These are phyloP conservation scores for Hippocampus comes DNA, from an alignment of 2,113 vertebrate genomes.

Conservation along the genomic window DNA sequence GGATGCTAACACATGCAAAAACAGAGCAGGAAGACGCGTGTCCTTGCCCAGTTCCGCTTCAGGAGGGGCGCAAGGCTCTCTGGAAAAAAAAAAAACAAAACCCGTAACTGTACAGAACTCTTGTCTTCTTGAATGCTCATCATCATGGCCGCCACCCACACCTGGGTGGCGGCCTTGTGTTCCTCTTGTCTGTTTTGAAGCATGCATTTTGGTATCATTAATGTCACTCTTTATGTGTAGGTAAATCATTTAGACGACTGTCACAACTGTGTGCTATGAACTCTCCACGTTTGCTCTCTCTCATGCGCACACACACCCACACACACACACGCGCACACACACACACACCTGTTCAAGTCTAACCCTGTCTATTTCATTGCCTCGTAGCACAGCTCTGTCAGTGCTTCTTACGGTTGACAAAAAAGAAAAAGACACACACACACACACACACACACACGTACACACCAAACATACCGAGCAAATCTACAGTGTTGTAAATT, in stretches of 20 bases:
- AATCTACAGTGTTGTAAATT: slow-evolving; percentile 55
- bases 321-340: slow-evolving; percentile 27
- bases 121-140: slow-evolving; percentile 70
- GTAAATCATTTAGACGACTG: slow-evolving; percentile 67
- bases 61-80: slow-evolving; percentile 64
- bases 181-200: slow-evolving; percentile 70
- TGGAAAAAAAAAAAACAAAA: slow-evolving; percentile 49
- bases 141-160: slow-evolving; percentile 34
- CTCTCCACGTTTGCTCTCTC: slow-evolving; percentile 51
- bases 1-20: slow-evolving; percentile 36
- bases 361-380: slow-evolving; percentile 44
- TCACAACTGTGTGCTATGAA: slow-evolving; percentile 63
- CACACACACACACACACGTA: slow-evolving; percentile 25
- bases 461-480: slow-evolving; percentile 26
- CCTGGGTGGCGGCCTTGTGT: slow-evolving; percentile 52
- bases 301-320: slow-evolving; percentile 7
- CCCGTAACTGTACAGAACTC: slow-evolving; percentile 76
- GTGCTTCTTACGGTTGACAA: slow-evolving; percentile 27
- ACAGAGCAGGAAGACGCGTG: slow-evolving; percentile 32
- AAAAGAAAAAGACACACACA: slow-evolving; percentile 5
- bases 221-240: slow-evolving; percentile 73
- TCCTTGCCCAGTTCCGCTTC: slow-evolving; percentile 43
- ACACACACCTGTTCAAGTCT: slow-evolving; percentile 29
- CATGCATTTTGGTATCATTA: slow-evolving; percentile 73
- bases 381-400: slow-evolving; percentile 39